Evolutionary conservation across 1,140 invertebrate genomes (phyloP).

Genomic region (Anastrepha obliqua): DNA sequence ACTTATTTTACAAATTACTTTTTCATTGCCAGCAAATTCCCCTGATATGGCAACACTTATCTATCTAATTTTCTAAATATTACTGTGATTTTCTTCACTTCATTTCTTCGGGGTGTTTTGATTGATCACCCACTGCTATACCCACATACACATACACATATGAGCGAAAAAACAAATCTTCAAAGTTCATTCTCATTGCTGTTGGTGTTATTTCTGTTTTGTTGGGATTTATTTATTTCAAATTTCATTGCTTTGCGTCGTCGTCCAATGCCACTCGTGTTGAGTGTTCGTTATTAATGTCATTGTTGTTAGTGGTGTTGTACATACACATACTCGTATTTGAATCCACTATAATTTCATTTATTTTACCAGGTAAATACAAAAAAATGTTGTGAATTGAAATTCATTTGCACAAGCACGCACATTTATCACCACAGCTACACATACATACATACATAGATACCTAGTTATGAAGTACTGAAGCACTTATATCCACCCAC

Average conservation of each 20-base stretch:
- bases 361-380: constrained; percentile 11
- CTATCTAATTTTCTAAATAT: constrained; percentile 14
- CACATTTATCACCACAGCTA: constrained; percentile 21
- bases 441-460: background rate
- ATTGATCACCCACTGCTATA: constrained; percentile 6
- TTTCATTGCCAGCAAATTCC: background rate
- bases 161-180: background rate
- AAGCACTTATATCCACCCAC: background rate
- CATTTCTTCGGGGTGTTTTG: background rate
- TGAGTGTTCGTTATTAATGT: constrained; percentile 2
- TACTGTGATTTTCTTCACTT: background rate
- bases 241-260: constrained; percentile 21
- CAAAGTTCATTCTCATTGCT: background rate
- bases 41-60: background rate
- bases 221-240: background rate
- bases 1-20: background rate
- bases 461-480: background rate
- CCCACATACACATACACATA: background rate
- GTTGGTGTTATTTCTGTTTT: background rate
- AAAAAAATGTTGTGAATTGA: constrained; percentile 23
- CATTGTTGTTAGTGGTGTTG: background rate
- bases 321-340: background rate
- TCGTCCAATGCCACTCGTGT: background rate
- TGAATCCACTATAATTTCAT: constrained; percentile 4
- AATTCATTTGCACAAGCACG: constrained; percentile 27